phyloP scores from a whole-genome alignment of 2,888 invertebrate genomes.

The Danaus chrysippus region DNA sequence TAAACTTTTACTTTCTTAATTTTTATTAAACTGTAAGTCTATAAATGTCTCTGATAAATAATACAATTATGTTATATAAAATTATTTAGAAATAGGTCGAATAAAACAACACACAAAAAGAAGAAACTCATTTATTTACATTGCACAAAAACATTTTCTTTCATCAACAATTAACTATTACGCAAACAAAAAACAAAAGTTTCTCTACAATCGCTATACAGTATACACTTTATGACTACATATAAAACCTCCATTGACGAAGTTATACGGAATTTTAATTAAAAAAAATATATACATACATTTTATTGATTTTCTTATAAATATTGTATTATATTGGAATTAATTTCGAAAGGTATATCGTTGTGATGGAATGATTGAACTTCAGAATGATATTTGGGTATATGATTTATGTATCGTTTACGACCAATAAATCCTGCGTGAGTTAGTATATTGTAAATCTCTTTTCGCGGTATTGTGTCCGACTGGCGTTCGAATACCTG shows the following conservation, averaged over 20 bases:
- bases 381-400: conserved; percentile 25
- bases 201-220: too few species aligned
- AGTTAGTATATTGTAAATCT: conserved; percentile 81
- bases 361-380: conserved; percentile 23
- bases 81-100: neutral
- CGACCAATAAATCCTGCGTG: conserved; percentile 80
- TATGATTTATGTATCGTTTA: conserved; percentile 38
- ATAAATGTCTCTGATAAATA: too few species aligned
- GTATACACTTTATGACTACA: too few species aligned
- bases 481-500: conserved; percentile 80
- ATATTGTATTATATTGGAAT: conserved; percentile 58
- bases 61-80: too few species aligned
- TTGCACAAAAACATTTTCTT: neutral
- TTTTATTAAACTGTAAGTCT: too few species aligned
- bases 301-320: conserved; percentile 36
- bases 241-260: too few species aligned
- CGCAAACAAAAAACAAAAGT: too few species aligned
- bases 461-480: conserved; percentile 78
- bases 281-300: too few species aligned
- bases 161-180: too few species aligned
- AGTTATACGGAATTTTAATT: too few species aligned
- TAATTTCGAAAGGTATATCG: conserved; percentile 40
- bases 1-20: too few species aligned
- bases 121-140: conserved; percentile 8
- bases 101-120: neutral